Conservation (phyloP, 2,113 vertebrate genomes). For the Corythoichthys intestinalis region DNA sequence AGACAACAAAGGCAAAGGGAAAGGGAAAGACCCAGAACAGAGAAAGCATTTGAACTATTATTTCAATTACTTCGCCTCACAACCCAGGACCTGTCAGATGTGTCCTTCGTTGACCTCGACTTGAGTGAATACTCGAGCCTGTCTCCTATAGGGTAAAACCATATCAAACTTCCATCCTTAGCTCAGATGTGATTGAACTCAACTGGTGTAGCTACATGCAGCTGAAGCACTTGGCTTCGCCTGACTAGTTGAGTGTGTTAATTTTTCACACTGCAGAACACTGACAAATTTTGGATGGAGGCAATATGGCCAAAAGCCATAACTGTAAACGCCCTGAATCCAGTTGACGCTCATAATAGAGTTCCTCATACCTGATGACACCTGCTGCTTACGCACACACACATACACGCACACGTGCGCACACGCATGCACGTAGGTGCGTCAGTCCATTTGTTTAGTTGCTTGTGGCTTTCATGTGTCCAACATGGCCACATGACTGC, state of each 20-base stretch:
- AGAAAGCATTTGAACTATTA: conserved; percentile 27
- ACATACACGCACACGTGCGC: conserved; percentile 8
- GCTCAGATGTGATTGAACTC: background rate
- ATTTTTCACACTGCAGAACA: background rate
- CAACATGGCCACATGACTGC: conserved; percentile 53
- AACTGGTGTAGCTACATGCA: background rate
- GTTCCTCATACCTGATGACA: conserved; percentile 44
- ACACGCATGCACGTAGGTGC: conserved; percentile 10
- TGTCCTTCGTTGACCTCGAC: conserved; percentile 33
- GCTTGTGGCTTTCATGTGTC: conserved; percentile 47
- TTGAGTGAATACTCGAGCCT: background rate
- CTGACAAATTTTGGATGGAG: conserved; percentile 12
- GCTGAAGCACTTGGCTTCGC: background rate
- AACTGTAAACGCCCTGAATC: conserved; percentile 22
- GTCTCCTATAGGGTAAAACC: conserved; percentile 4
- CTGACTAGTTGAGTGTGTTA: background rate
- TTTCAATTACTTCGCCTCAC: conserved; percentile 30
- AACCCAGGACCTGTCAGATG: conserved; percentile 35
- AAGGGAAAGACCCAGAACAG: background rate
- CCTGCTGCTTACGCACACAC: conserved; percentile 22
- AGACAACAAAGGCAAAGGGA: conserved; percentile 4
- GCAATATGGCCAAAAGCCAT: conserved; percentile 8
- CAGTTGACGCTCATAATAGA: conserved; percentile 6
- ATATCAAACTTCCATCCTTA: conserved; percentile 23
- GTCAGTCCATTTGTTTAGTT: conserved; percentile 44